phyloP scores from a whole-genome alignment of 2,113 vertebrate species.

The Garra rufa region DNA sequence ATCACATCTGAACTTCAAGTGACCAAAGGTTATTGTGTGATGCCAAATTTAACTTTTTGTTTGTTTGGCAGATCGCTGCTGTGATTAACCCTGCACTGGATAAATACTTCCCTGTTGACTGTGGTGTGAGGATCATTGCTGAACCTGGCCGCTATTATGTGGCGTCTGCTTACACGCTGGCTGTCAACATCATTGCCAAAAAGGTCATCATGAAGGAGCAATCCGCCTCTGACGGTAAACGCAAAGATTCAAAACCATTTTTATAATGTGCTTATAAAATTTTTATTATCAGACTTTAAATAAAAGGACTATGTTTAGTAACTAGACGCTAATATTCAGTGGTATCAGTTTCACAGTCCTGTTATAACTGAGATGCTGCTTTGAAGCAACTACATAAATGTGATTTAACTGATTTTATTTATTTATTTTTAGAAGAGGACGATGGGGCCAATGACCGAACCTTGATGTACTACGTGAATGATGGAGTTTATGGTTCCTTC shows the following conservation, averaged over 20 bases:
- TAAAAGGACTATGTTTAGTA: neutral
- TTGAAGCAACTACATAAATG: neutral
- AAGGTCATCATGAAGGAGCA: slow-evolving; percentile 90
- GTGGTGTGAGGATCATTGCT: slow-evolving; percentile 86
- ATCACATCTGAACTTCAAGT: neutral
- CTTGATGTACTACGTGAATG: slow-evolving; percentile 98
- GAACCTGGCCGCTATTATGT: slow-evolving; percentile 97
- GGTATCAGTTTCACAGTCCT: neutral
- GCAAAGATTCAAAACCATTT: neutral
- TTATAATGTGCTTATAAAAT: neutral
- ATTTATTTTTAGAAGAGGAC: slow-evolving; percentile 81
- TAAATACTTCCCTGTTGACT: slow-evolving; percentile 91
- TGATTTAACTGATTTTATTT: neutral
- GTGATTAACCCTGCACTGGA: slow-evolving; percentile 93
- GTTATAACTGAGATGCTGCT: no score
- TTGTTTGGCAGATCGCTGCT: slow-evolving; percentile 80
- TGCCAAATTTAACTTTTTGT: neutral
- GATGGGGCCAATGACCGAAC: slow-evolving; percentile 84
- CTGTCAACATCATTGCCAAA: slow-evolving; percentile 97
- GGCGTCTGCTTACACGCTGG: slow-evolving; percentile 91
- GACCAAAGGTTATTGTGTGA: neutral
- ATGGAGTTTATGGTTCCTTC: slow-evolving; percentile 97
- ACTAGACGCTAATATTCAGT: neutral
- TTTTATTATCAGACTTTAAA: neutral
- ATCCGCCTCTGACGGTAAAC: slow-evolving; percentile 81